Evolutionary conservation across 2,797 vertebrate genomes (phyloP).

Genomic region (Catostomus latipinnis): DNA sequence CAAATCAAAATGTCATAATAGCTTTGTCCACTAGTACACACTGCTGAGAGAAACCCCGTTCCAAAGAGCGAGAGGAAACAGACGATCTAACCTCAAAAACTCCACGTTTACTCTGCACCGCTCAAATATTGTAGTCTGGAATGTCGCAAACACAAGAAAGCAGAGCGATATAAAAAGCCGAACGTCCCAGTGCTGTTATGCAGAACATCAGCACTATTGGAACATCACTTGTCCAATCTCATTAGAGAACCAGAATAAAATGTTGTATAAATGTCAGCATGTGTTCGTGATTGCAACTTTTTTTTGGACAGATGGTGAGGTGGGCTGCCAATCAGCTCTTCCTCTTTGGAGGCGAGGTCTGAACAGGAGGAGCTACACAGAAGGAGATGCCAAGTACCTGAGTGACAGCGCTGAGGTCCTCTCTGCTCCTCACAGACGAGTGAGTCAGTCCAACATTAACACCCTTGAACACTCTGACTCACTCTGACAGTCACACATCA

Average conservation of each 20-base stretch:
- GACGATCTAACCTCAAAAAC: too few relatives aligned
- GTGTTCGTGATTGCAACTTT: slow-evolving; percentile 33
- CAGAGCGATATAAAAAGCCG: too few relatives aligned
- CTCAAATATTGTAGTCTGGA: too few relatives aligned
- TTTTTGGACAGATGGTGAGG: slow-evolving; percentile 61
- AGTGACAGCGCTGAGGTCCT: slow-evolving; percentile 68
- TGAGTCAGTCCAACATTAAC: slow-evolving; percentile 62
- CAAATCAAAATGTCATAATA: slow-evolving; percentile 57
- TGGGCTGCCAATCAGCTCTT: slow-evolving; percentile 59
- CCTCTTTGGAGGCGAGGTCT: slow-evolving; percentile 71
- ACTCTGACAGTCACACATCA: slow-evolving; percentile 32
- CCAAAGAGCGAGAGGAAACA: too few relatives aligned
- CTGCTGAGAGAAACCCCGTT: background rate
- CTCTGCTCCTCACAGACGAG: slow-evolving; percentile 66
- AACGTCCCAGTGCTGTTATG: too few relatives aligned
- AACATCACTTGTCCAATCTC: too few relatives aligned
- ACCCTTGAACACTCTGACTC: slow-evolving; percentile 41
- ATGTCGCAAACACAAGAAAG: too few relatives aligned
- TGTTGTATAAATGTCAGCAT: too few relatives aligned
- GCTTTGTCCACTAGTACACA: slow-evolving; percentile 22
- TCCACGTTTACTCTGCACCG: too few relatives aligned
- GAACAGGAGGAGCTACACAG: slow-evolving; percentile 78
- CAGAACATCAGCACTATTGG: too few relatives aligned
- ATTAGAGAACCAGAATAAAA: too few relatives aligned
- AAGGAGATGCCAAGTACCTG: slow-evolving; percentile 74